Evolutionary conservation across 2,888 invertebrate species (phyloP), one percentile per base, ranked within the genome.

Genomic region (Drosophila anomalipes): DNA sequence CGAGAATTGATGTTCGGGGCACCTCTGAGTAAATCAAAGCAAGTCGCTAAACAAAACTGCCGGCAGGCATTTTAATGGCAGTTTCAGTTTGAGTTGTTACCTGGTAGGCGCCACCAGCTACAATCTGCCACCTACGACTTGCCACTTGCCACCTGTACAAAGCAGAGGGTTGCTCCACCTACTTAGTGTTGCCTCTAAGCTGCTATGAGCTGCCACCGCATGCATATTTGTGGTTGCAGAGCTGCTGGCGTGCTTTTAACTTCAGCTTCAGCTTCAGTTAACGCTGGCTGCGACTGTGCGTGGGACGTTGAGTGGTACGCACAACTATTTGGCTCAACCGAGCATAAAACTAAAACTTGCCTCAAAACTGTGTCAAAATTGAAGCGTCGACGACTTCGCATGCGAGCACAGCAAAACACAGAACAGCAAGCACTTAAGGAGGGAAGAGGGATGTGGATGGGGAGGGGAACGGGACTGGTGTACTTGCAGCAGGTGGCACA

Each of bases 331-430:
- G 83, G 70, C 68, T 83, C 81, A 85, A 81, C 81, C 83, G 88
- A 87, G 83, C 83, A 85, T 85, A 81, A 81, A 85, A 86, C 88
- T 83, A 82, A 86, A 83, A 82, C 82, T 88, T 77, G 86, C 82
- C 86, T 76, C 74, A 74, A 83, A 87, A 88, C 77, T 85, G 86
- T 88, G 88, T 86, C 85, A 87, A 88, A 85, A 83, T 82, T 82
- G 79, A 76, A 71, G 82, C 72, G 72, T 65, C 75, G 53, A 74
- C 74, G 70, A 68, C 68, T 68, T 49, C 67, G 58, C 64, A 61
- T 63, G 68, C 44, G 52, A 69, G 62, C 64, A 58, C 60, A 60
- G 66, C 69, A 63, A 49, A 58, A 67, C 51, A 19, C 65, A 58
- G 62, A 64, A 63, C 65, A 70, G 54, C 66, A 65, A 49, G 37